Evolutionary conservation across 2,797 vertebrate genomes (phyloP), one percentile per base, ranked within the genome.

Genomic region (Chelmon rostratus): DNA sequence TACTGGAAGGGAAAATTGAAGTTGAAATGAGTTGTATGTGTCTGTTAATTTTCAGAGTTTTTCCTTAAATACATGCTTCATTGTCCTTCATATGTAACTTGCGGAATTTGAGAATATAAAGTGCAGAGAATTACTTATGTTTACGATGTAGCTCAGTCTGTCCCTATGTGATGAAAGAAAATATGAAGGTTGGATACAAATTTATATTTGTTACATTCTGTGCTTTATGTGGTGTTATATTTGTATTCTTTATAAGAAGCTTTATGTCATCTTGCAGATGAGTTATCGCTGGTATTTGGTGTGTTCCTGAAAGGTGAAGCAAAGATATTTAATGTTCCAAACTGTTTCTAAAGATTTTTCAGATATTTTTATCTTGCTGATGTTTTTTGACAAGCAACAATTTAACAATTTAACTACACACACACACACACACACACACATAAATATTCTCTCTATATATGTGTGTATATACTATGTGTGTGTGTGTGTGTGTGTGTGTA

Each of bases 231-330:
- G 5, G 1, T 38, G n/a, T 25, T 15, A 7, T 11, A 25, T 38
- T 52, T 37, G 6, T 9, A 10, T 31, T 13, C 10, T 6, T 25
- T 21, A 25, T 5, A 8, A 38, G 25, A n/a, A 0, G 16, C 47
- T 38, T 68, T n/a, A 33, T 68, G 53, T 46, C 16, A 28, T 62
- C 7, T 61, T 61, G 46, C 13, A 35, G 28, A 61, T 61, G n/a
- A 59, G 23, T 19, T 57, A 40, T 64, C 5, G n/a, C 12, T 40
- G 28, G 8, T 37, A 11, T 50, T 40, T 59, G 42, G 18, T 18
- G 19, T 23, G 50, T 67, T 59, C 8, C n/a, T 49, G 50, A 31
- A 65, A 33, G 16, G 9, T 7, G 3, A 50, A 61, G 46, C 9
- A 31, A 59, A n/a, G n/a, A n/a, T n/a, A n/a, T n/a, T n/a, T n/a